phyloP scores from a whole-genome alignment of 2,113 vertebrate species.

The Rutilus rutilus region DNA sequence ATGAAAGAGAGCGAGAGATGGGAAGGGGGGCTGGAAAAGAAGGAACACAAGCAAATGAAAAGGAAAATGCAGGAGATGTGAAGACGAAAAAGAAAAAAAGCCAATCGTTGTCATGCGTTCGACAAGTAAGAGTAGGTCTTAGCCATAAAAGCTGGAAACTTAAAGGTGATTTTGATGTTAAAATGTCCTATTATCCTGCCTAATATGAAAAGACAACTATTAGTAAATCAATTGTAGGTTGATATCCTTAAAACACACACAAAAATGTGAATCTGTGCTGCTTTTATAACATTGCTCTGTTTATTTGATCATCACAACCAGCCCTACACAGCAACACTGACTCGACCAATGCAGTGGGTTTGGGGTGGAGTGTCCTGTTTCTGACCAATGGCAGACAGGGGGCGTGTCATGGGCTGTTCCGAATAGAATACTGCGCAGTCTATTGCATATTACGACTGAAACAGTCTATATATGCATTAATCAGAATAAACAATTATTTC shows the following conservation, averaged over 20 bases:
- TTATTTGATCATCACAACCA: neutral
- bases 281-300: neutral
- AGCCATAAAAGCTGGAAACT: neutral
- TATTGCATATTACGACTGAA: no score
- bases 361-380: neutral
- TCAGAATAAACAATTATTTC: neutral
- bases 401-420: neutral
- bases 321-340: neutral
- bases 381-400: neutral
- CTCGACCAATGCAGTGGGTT: neutral
- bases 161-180: neutral
- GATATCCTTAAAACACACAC: neutral
- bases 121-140: neutral
- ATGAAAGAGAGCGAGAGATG: slow-evolving; percentile 14
- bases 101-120: neutral
- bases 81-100: neutral
- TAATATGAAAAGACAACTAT: neutral
- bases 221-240: neutral
- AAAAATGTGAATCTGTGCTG: neutral
- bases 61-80: neutral
- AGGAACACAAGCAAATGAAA: neutral
- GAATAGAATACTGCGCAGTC: neutral
- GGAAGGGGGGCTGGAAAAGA: slow-evolving; percentile 33
- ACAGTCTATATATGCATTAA: neutral
- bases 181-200: neutral